phyloP scores from a whole-genome alignment of 2,113 vertebrate genomes.

The Equus quagga region DNA sequence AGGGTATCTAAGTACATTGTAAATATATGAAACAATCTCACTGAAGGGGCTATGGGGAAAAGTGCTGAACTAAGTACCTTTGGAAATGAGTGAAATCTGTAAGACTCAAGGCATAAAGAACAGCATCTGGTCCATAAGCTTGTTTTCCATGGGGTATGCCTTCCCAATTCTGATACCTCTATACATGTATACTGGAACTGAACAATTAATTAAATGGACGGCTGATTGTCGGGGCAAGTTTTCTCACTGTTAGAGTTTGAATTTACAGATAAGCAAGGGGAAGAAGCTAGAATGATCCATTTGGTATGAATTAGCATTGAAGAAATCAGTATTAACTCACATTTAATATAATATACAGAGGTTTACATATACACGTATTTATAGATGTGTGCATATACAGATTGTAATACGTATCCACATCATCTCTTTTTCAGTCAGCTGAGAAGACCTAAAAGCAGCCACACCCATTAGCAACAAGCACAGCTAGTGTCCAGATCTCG shows the following conservation, averaged over 20 bases:
- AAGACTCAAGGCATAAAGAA: neutral
- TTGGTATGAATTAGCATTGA: neutral
- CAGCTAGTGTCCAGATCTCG: neutral
- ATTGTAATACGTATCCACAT: neutral
- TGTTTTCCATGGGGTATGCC: neutral
- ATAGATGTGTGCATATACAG: neutral
- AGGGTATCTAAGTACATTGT: neutral
- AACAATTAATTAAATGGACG: neutral
- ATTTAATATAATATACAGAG: neutral
- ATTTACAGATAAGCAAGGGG: neutral
- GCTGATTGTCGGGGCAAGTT: neutral
- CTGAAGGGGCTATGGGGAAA: neutral
- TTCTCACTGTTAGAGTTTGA: neutral
- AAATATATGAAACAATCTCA: neutral
- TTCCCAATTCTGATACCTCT: neutral
- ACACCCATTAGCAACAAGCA: neutral
- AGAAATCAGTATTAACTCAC: neutral
- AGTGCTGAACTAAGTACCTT: neutral
- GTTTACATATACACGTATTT: neutral
- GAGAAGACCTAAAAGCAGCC: neutral
- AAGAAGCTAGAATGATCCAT: neutral
- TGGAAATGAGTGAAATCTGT: neutral
- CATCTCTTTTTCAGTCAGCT: neutral
- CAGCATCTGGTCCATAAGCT: neutral
- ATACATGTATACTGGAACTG: neutral